Evolutionary conservation across 2,113 vertebrate genomes (phyloP).

Genomic region (Mystacornis crossleyi): DNA sequence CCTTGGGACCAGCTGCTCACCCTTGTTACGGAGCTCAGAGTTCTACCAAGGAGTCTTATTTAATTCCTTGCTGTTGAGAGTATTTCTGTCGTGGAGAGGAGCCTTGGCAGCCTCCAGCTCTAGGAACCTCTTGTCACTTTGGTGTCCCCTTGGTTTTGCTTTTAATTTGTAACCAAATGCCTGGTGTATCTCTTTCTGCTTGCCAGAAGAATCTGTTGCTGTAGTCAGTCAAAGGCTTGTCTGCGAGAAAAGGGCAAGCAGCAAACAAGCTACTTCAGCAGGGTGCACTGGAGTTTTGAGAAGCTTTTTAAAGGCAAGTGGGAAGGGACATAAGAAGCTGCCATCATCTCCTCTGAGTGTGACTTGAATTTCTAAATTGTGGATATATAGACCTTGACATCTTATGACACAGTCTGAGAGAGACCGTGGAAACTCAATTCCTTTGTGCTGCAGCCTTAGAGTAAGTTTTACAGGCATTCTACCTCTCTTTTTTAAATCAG

Average conservation of each 20-base stretch:
- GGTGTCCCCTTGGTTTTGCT: neutral
- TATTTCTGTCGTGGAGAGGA: neutral
- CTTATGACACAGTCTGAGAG: neutral
- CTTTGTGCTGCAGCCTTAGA: neutral
- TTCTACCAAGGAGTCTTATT: neutral
- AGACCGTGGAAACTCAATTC: neutral
- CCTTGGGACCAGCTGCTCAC: neutral
- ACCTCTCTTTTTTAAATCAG: neutral
- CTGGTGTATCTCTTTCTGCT: neutral
- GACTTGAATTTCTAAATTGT: neutral
- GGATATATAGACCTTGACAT: neutral
- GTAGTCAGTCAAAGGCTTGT: neutral
- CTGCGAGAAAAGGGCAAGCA: neutral
- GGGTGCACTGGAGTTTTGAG: neutral
- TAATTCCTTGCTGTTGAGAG: neutral
- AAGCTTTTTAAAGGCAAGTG: neutral
- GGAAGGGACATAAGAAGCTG: neutral
- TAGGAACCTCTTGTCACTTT: neutral
- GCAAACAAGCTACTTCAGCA: neutral
- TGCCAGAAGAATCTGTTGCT: neutral
- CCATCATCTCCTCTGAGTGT: neutral
- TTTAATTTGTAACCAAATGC: neutral
- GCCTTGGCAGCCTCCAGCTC: neutral
- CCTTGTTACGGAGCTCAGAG: neutral
- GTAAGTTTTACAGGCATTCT: neutral